Conservation (phyloP, 1,140 invertebrate species). For the Galleria mellonella region DNA sequence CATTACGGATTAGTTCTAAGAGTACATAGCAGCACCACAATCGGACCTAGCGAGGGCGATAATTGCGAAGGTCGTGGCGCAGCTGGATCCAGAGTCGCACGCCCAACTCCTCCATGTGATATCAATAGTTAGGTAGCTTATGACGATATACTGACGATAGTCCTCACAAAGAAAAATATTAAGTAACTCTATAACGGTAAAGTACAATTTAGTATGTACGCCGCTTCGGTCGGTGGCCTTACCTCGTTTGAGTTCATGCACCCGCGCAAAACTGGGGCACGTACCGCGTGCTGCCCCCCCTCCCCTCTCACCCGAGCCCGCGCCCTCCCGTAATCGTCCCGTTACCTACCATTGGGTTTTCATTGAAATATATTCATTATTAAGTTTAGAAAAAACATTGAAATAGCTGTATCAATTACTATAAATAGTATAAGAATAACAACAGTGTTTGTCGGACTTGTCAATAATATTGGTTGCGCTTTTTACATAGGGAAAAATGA, state of each 20-base stretch:
- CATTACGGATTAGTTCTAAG: neutral
- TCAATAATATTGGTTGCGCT: no score
- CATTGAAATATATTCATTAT: conserved; percentile 59
- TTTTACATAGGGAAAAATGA: no score
- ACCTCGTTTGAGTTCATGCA: conserved; percentile 72
- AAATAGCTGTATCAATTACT: neutral
- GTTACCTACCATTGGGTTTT: conserved; percentile 61
- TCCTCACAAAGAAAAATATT: conserved; percentile 21
- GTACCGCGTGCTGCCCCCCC: conserved; percentile 59
- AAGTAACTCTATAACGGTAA: conserved; percentile 23
- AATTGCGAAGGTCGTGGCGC: conserved; percentile 62
- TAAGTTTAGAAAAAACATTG: conserved; percentile 10
- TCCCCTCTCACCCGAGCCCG: conserved; percentile 24
- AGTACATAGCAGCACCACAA: conserved; percentile 5
- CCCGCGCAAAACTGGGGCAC: conserved; percentile 69
- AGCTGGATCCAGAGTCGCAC: conserved; percentile 63
- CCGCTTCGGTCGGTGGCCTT: conserved; percentile 65
- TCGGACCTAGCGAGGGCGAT: conserved; percentile 46
- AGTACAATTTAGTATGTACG: conserved; percentile 30
- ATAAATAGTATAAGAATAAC: no score
- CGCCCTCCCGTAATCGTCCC: conserved; percentile 37
- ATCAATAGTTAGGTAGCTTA: conserved; percentile 55
- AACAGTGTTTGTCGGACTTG: no score
- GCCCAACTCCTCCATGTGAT: conserved; percentile 52
- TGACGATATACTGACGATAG: conserved; percentile 51